These are phyloP conservation scores for Coelopa frigida DNA, from an alignment of 1,140 invertebrate genomes.

Conservation along the genomic window DNA sequence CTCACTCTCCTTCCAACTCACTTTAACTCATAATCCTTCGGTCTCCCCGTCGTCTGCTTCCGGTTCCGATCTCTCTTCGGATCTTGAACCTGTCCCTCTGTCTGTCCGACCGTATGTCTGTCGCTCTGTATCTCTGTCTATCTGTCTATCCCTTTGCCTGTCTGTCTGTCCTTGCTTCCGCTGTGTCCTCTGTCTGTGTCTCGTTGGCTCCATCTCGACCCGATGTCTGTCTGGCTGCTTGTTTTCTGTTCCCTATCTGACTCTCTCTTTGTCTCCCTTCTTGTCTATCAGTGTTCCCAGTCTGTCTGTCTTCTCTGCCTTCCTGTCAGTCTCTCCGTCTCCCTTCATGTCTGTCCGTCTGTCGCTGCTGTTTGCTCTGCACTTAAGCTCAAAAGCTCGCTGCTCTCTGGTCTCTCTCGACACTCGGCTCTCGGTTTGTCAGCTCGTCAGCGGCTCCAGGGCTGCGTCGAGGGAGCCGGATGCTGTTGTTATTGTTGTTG, in stretches of 20 bases:
- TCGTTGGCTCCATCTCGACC: too few relatives aligned
- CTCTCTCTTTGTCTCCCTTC: neutral
- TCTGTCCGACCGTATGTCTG: too few relatives aligned
- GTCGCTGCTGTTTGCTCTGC: neutral
- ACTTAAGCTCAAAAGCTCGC: neutral
- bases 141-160: neutral
- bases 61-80: too few relatives aligned
- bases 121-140: neutral
- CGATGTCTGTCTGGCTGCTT: constrained; percentile 2
- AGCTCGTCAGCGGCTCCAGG: too few relatives aligned
- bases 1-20: too few relatives aligned
- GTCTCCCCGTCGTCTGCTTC: too few relatives aligned
- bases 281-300: neutral
- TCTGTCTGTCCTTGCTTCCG: neutral
- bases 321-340: neutral
- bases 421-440: too few relatives aligned
- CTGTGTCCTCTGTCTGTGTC: neutral
- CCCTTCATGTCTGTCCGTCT: neutral
- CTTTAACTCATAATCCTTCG: too few relatives aligned
- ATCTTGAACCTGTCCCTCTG: too few relatives aligned
- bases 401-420: too few relatives aligned
- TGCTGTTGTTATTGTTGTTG: neutral
- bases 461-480: neutral
- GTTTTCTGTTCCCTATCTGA: too few relatives aligned
- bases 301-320: neutral